Percentiles rank a stretch among this genome's conserved stretches.
These are phyloP conservation scores for Nibea albiflora DNA, from an alignment of 2,113 vertebrate species.

Conservation along the genomic window DNA sequence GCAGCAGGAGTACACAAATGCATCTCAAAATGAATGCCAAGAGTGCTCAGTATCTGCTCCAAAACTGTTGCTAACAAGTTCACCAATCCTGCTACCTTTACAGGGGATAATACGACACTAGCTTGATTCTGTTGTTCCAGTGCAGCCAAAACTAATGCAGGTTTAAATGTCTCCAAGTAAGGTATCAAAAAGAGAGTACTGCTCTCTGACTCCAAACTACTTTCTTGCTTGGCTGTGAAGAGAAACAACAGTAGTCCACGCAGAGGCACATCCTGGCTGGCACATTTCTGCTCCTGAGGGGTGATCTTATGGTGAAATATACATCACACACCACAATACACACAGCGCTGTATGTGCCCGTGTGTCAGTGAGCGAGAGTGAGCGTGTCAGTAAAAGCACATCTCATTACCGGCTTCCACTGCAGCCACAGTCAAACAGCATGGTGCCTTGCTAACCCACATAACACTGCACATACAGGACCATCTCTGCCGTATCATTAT, in stretches of 20 bases:
- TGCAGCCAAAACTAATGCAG: not conserved
- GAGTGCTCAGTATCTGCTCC: not conserved
- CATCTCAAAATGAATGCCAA: not conserved
- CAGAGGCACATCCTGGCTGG: constrained; percentile 24
- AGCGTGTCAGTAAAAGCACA: constrained; percentile 38
- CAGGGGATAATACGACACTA: too few species aligned
- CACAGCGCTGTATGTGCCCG: constrained; percentile 30
- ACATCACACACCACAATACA: constrained; percentile 38
- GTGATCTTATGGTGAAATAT: constrained; percentile 51
- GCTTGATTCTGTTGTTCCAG: too few species aligned
- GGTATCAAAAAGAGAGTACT: not conserved
- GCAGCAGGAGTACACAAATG: not conserved
- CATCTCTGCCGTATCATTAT: constrained; percentile 56
- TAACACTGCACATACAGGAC: constrained; percentile 28
- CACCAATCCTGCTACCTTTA: not conserved
- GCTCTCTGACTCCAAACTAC: not conserved
- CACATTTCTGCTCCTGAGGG: constrained; percentile 22
- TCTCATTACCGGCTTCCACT: constrained; percentile 62
- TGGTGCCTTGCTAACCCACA: constrained; percentile 48
- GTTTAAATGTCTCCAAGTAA: not conserved
- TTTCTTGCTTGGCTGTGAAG: not conserved
- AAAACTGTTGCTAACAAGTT: not conserved
- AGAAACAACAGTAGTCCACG: not conserved
- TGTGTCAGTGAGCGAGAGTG: constrained; percentile 27
- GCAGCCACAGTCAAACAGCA: constrained; percentile 54